phyloP scores from a whole-genome alignment of 2,888 invertebrate genomes.

The Drosophila trichaetosa region DNA sequence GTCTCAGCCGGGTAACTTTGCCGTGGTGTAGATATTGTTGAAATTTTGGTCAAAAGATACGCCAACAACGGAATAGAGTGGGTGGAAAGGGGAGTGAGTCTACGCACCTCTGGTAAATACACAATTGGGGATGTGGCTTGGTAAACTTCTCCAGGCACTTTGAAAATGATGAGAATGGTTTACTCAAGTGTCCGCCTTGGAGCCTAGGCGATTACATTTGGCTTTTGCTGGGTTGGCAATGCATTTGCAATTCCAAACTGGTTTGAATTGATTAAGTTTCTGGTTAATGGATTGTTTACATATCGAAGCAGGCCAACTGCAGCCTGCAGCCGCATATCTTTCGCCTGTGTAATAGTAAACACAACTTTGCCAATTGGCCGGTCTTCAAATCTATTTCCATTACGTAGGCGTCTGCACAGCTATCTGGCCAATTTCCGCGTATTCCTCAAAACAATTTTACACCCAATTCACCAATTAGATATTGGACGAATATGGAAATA shows the following conservation, averaged over 20 bases:
- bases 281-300: conserved; percentile 78
- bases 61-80: conserved; percentile 35
- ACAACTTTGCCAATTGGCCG: conserved; percentile 20
- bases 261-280: conserved; percentile 79
- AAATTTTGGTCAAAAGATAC: conserved; percentile 59
- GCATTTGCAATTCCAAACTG: conserved; percentile 73
- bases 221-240: conserved; percentile 62
- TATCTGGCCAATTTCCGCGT: conserved; percentile 1
- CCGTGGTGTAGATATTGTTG: conserved; percentile 41
- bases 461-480: background rate
- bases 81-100: conserved; percentile 4
- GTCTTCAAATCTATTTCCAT: conserved; percentile 28
- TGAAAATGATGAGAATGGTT: conserved; percentile 54
- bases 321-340: conserved; percentile 35
- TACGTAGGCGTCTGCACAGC: conserved; percentile 21
- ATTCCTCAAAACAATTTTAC: conserved; percentile 7
- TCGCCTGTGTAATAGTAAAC: conserved; percentile 32
- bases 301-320: conserved; percentile 56
- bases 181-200: conserved; percentile 38
- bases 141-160: conserved; percentile 54
- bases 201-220: conserved; percentile 46
- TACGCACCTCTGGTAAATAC: conserved; percentile 63
- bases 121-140: conserved; percentile 25
- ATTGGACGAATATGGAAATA: background rate
- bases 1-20: conserved; percentile 30